Evolutionary conservation across 1,140 invertebrate genomes (phyloP), one percentile per base, ranked within the genome.

Genomic region (Drosophila suzukii): DNA sequence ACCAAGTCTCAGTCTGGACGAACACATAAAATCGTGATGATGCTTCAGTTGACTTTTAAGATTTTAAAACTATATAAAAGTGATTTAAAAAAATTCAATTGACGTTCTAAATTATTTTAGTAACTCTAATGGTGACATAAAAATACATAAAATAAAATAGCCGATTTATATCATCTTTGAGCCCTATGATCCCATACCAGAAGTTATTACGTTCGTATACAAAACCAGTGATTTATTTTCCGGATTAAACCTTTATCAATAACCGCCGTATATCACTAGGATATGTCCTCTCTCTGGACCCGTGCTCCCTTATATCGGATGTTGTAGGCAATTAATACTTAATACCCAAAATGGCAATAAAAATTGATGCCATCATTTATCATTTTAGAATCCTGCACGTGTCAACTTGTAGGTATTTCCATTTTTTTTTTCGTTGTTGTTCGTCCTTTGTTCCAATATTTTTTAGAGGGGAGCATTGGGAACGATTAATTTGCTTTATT

Each of bases 401-500:
- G 82, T 85, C 81, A 81, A 71, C 47, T 73, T 50, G 66, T 36
- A 62, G 60, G 44, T 71, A 70, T 68, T 71, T 30, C 43, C 50
- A 39, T 62, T 74, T 74, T 70, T 65, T 75, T 65, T 6, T 7
- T 75, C 6, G 55, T 71, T 30, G 3, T 51, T 11, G 6, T 49
- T 7, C 51, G 44, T 50, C 17, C 66, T 27, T 49, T 70, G 53
- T 62, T 62, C 27, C 34, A 39, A 13, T 44, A 30, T 47, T 54
- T 55, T 56, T 39, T 27, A 30, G 24, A 20, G 63, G 34, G 66
- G 49, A 44, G 67, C 36, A 59, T 59, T 79, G 63, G 43, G 43
- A 78, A 50, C 78, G 70, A 86, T 86, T 86, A 86, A 86, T 86
- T 88, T 86, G 70, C 75, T 82, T 56, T 88, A 86, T 88, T 85